A percentile compares a stretch with the other conserved stretches of the same genome.
Conservation (phyloP, 2,888 invertebrate species). For the Platycheirus albimanus region DNA sequence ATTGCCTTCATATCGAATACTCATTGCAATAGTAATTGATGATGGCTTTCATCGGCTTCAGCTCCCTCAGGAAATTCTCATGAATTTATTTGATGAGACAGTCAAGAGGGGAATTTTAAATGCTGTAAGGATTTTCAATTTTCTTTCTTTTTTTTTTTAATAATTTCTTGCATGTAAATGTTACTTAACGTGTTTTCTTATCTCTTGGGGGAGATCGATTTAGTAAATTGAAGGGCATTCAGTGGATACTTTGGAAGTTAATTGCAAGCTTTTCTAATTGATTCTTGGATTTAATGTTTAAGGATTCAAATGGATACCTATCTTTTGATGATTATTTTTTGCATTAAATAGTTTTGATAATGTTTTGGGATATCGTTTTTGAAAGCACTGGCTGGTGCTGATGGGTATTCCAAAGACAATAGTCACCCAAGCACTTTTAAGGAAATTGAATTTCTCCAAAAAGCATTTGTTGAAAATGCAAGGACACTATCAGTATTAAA, state of each 20-base stretch:
- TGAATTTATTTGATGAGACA: conserved; percentile 65
- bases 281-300: conserved; percentile 22
- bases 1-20: conserved; percentile 33
- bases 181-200: neutral
- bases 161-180: neutral
- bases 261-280: conserved; percentile 19
- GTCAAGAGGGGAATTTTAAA: conserved; percentile 25
- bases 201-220: conserved; percentile 16
- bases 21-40: conserved; percentile 65
- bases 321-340: conserved; percentile 1
- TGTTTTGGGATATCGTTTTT: too few species aligned
- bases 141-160: conserved; percentile 6
- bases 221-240: conserved; percentile 35
- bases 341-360: neutral
- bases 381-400: too few species aligned
- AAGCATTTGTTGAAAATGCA: too few species aligned
- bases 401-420: too few species aligned
- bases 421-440: too few species aligned
- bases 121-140: conserved; percentile 26
- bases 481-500: too few species aligned
- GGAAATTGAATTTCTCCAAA: too few species aligned
- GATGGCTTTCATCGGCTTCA: conserved; percentile 64
- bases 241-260: conserved; percentile 2
- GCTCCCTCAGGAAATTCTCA: conserved; percentile 52
- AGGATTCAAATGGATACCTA: conserved; percentile 1